phyloP scores from a whole-genome alignment of 2,797 vertebrate genomes.

The Calcarius lapponicus region DNA sequence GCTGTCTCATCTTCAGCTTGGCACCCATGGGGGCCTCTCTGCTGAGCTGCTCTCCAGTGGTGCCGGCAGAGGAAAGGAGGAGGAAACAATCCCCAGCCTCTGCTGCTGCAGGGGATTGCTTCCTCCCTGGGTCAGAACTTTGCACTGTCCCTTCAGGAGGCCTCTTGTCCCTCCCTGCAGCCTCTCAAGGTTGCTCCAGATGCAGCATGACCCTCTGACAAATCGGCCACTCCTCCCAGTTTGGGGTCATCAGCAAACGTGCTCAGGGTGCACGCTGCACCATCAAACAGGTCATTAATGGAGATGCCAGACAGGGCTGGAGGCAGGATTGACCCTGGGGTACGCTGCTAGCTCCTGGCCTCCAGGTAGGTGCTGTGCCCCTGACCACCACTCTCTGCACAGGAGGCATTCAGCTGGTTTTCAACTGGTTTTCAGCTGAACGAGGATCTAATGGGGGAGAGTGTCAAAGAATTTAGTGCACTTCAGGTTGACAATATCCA shows the following conservation, averaged over 20 bases:
- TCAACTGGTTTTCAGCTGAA: neutral
- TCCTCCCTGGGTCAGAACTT: neutral
- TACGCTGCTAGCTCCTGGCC: neutral
- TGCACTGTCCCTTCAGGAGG: neutral
- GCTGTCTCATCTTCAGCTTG: accelerated
- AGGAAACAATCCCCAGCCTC: neutral
- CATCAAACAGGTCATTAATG: neutral
- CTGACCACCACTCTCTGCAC: neutral
- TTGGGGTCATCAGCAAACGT: neutral
- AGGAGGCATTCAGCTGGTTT: neutral
- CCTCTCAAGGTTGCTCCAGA: neutral
- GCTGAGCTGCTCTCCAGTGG: neutral
- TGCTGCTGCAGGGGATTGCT: neutral
- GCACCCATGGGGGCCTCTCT: neutral
- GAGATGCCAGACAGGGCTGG: neutral
- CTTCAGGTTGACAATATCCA: neutral
- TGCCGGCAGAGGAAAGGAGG: too few relatives aligned
- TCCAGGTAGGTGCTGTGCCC: neutral
- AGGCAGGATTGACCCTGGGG: neutral
- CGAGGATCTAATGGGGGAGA: neutral
- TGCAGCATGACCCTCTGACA: neutral
- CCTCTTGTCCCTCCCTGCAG: neutral
- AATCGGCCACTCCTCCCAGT: neutral
- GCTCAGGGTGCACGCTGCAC: neutral
- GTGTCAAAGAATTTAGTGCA: neutral